Evolutionary conservation across 2,888 invertebrate genomes (phyloP), one percentile per base, ranked within the genome.

Genomic region (Ecliptopera silaceata): DNA sequence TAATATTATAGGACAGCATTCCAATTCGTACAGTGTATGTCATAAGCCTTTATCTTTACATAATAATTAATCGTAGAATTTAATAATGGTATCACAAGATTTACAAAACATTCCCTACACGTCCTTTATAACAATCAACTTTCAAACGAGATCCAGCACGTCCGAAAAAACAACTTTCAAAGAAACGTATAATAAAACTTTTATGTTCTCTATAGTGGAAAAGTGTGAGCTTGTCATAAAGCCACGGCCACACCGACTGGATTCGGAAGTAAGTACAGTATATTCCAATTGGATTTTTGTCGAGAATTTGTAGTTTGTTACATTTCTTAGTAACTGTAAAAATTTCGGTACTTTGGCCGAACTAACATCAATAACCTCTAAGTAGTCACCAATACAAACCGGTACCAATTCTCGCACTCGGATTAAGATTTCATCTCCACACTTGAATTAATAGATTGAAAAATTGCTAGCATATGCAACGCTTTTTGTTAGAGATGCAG

Each of bases 401-500:
- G n/a, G n/a, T n/a, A n/a, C n/a, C n/a, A n/a, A n/a, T n/a, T n/a
- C n/a, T n/a, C n/a, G n/a, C n/a, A n/a, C n/a, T n/a, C n/a, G n/a
- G n/a, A n/a, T n/a, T n/a, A n/a, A n/a, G n/a, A n/a, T n/a, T n/a
- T n/a, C n/a, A n/a, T n/a, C n/a, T n/a, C n/a, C n/a, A n/a, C n/a
- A n/a, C n/a, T n/a, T 8, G 26, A 8, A 26, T 26, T 26, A 8
- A 26, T 26, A 13, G 15, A 3, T 36, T 13, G 13, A 15, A 36
- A 13, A 36, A 36, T 15, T 10, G 10, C 15, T 10, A 15, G 34
- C 64, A 65, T 71, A 76, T 70, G 69, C 77, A 70, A 69, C 68
- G 66, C 69, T 71, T 71, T 72, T 68, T 65, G 72, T 72, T 69
- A 65, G 62, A 63, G 61, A 64, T 58, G 61, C 65, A 64, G 69